Evolutionary conservation across 2,888 invertebrate genomes (phyloP), one percentile per base, ranked within the genome.

Genomic region (Napeogenes sylphis): DNA sequence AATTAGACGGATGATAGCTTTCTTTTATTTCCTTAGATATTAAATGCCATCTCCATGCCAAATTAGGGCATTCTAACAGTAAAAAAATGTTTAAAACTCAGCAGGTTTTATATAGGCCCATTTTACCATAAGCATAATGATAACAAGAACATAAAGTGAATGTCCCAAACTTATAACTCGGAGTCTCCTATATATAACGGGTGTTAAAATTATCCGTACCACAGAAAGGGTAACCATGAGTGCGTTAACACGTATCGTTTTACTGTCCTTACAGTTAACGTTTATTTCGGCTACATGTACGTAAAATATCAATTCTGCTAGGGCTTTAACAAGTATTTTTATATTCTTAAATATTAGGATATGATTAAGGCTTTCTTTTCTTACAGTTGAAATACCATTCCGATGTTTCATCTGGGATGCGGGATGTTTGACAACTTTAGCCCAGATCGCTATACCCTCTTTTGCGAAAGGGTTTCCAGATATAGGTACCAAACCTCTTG

Each of bases 371-470:
- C 4, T 30, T n/a, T 51, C 10, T 30, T 30, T 51, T 30, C 10
- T 30, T 30, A 51, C 30, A 51, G 51, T 51, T 30, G 10, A 51
- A 12, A 51, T 51, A 51, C 51, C 51, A 30, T 51, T 51, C 30
- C 51, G 51, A 10, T 51, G 51, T 10, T 30, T 30, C 30, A 30
- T 30, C n/a, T 30, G 21, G 51, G 51, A 51, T n/a, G 4, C 51
- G 8, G 51, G 12, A 30, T 51, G 51, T 51, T 30, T 30, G 30
- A 51, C 21, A 30, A 12, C 51, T 4, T 51, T 51, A 51, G 8
- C 6, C 30, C 51, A 51, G 30, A 3, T 51, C 6, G 51, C 30
- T 8, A 30, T 30, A 10, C 51, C 51, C 30, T 6, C 30, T 8
- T 30, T 30, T 30, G 51, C 42, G 10, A 42, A 42, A 3, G 42